These are phyloP conservation scores for Pristionchus mayeri DNA, from an alignment of 2,888 invertebrate species.

Conservation along the genomic window DNA sequence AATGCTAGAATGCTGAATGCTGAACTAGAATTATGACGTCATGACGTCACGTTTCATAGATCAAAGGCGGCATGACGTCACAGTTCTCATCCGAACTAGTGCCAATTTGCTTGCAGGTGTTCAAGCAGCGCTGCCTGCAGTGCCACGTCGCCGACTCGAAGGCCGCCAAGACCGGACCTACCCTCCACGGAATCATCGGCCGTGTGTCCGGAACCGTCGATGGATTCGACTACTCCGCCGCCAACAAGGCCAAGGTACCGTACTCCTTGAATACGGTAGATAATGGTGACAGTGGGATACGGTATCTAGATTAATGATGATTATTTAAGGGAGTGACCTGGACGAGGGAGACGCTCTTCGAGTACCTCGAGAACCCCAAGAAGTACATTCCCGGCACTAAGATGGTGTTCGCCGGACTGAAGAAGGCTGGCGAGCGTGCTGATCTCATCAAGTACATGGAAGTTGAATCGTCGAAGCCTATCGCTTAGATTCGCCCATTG, in stretches of 20 bases:
- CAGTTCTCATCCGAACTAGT: no score
- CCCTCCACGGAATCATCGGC: conserved; percentile 91
- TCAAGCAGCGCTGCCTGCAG: conserved; percentile 95
- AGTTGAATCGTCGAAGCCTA: conserved; percentile 62
- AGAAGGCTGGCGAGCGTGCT: conserved; percentile 92
- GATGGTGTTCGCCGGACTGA: conserved; percentile 98
- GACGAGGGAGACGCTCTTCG: conserved; percentile 92
- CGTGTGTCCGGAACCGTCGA: conserved; percentile 96
- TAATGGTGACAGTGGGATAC: no score
- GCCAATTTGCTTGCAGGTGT: conserved; percentile 79
- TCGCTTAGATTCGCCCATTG: conserved; percentile 5
- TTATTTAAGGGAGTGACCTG: conserved; percentile 86
- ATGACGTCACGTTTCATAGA: no score
- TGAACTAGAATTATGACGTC: no score
- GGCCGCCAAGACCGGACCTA: conserved; percentile 98
- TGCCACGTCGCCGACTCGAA: conserved; percentile 96
- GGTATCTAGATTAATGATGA: no score
- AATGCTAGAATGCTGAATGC: no score
- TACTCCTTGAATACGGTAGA: neutral
- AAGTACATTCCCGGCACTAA: conserved; percentile 89
- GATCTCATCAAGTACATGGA: conserved; percentile 80
- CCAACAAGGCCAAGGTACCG: conserved; percentile 90
- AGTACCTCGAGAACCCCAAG: conserved; percentile 97
- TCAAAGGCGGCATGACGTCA: no score
- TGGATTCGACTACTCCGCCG: conserved; percentile 80